A percentile compares a stretch with the other conserved stretches of the same genome.
phyloP scores from a whole-genome alignment of 2,113 vertebrate genomes.

The Xenopus tropicalis region DNA sequence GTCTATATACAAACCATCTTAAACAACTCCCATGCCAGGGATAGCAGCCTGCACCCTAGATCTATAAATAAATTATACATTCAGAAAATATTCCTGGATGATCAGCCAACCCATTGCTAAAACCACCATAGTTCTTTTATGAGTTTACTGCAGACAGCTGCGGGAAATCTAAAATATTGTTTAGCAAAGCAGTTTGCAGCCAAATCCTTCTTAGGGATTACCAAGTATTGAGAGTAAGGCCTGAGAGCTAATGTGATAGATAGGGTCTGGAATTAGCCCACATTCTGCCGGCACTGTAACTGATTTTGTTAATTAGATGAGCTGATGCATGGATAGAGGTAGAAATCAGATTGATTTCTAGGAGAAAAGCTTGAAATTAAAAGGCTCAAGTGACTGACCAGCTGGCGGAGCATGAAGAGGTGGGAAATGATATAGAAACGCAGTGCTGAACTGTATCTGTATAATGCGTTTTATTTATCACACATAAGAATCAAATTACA shows the following conservation, averaged over 20 bases:
- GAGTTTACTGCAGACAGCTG: no score
- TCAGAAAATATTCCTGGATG: no score
- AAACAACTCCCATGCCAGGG: no score
- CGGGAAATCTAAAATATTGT: no score
- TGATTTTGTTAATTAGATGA: slow-evolving; percentile 44
- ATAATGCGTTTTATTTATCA: slow-evolving; percentile 3
- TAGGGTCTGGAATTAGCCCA: slow-evolving; percentile 27
- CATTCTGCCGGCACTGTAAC: slow-evolving; percentile 33
- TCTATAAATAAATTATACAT: no score
- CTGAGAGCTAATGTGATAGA: slow-evolving; percentile 41
- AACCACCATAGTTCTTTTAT: no score
- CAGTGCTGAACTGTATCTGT: neutral
- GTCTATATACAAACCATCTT: no score
- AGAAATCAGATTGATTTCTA: slow-evolving; percentile 45
- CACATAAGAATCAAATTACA: neutral
- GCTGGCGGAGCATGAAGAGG: slow-evolving; percentile 38
- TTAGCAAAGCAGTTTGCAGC: neutral
- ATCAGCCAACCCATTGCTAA: no score
- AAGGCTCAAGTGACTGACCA: slow-evolving; percentile 37
- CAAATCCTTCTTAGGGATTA: neutral
- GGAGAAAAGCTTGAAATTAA: slow-evolving; percentile 45
- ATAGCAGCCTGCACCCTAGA: no score
- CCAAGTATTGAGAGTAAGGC: slow-evolving; percentile 21
- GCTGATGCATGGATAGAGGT: slow-evolving; percentile 38
- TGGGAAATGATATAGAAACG: slow-evolving; percentile 23